Percentiles rank a stretch among this genome's conserved stretches.
phyloP scores from a whole-genome alignment of 64 coral and sea anemone species.

The Trachythela sp. region DNA sequence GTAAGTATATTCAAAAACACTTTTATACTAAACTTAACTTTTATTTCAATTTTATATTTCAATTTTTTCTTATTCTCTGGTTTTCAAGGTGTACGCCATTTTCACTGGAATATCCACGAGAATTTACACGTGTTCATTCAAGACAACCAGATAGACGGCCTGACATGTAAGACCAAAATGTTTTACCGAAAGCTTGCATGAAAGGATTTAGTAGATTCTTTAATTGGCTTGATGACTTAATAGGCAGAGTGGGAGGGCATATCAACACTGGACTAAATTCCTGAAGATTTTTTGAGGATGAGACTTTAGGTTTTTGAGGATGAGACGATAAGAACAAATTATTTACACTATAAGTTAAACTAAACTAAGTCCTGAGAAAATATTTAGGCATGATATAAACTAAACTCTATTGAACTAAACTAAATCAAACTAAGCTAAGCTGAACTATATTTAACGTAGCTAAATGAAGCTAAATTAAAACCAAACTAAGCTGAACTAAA shows the following conservation, averaged over 20 bases:
- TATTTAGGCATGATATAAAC: no score
- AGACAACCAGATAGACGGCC: conserved; percentile 70
- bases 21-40: background rate
- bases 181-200: background rate
- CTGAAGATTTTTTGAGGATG: no score
- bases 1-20: conserved; percentile 30
- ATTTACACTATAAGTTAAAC: no score
- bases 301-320: no score
- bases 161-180: conserved; percentile 62
- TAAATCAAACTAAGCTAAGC: no score
- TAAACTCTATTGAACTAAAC: no score
- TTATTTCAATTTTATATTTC: background rate
- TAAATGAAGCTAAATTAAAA: no score
- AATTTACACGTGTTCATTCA: conserved; percentile 79
- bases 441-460: no score
- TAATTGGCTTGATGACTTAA: background rate
- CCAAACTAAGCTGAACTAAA: no score
- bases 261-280: background rate
- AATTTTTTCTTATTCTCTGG: background rate
- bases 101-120: conserved; percentile 76
- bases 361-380: no score
- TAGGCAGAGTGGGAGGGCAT: no score
- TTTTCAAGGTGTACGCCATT: conserved; percentile 79
- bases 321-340: no score
- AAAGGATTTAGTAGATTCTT: background rate